These are phyloP conservation scores for Drosophila affinis DNA, from an alignment of 2,888 invertebrate genomes.

Conservation along the genomic window DNA sequence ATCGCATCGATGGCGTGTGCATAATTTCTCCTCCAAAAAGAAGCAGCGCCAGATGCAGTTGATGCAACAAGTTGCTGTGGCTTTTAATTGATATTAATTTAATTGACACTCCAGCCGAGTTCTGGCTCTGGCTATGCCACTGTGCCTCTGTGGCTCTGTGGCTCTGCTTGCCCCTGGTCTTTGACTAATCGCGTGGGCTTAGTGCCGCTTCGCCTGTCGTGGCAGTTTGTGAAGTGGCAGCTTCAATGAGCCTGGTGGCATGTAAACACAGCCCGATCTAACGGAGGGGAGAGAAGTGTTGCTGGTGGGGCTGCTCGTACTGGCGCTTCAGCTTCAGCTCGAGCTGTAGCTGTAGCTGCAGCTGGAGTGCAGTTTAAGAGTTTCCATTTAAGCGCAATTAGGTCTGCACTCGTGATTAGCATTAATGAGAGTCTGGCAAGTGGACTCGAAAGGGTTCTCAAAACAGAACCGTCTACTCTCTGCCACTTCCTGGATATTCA, in stretches of 20 bases:
- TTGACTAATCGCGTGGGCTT: constrained; percentile 71
- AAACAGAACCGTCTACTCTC: neutral
- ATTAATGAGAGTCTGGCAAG: constrained; percentile 27
- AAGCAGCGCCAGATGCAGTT: constrained; percentile 11
- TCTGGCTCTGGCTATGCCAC: constrained; percentile 42
- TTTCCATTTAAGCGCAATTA: constrained; percentile 73
- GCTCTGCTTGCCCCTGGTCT: constrained; percentile 10
- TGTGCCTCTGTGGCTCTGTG: constrained; percentile 44
- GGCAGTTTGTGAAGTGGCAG: constrained; percentile 54
- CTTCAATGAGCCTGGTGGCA: constrained; percentile 55
- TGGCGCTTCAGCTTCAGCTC: constrained; percentile 22
- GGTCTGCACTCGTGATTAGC: constrained; percentile 46
- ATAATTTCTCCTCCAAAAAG: constrained; percentile 64
- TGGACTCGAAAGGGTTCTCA: constrained; percentile 3
- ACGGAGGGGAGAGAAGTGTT: neutral
- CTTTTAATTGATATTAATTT: constrained; percentile 79
- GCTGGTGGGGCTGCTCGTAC: neutral
- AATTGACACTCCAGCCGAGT: constrained; percentile 70
- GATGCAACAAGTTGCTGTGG: constrained; percentile 71
- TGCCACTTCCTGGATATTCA: neutral
- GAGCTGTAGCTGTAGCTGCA: neutral
- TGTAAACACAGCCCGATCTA: constrained; percentile 53
- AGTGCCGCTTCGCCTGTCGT: constrained; percentile 26
- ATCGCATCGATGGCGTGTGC: constrained; percentile 68
- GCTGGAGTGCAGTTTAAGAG: constrained; percentile 67